Base-by-base conservation (phyloP, 2,888 invertebrate species). In the Bugula neritina region DNA sequence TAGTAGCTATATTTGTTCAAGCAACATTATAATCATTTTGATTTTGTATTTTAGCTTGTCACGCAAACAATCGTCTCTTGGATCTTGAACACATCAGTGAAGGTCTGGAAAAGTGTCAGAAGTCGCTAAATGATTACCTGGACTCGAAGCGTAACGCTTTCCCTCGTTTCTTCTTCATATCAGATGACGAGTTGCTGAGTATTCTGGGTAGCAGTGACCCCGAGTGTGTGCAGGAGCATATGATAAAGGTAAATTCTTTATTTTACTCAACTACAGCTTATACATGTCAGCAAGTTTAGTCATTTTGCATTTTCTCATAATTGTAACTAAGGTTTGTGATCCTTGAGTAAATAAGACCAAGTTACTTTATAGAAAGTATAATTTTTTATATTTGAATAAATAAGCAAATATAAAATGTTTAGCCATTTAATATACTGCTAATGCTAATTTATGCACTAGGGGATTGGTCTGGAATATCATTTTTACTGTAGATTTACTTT, bases 101-200 rank as follows among this genome's bases (percentile, higher is more conserved):
- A 25, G 92, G 92, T 0, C 86, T 96, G 71, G 94, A 95, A 81
- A 90, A 88, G 82, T 94, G 94, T 83, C 94, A 94, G 84, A 94
- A 94, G 82, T 93, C 94, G 0, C 85, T 95, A 72, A 92, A 92
- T 79, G 92, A 94, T 80, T 95, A 94, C 82, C 86, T 95, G 75
- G 93, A 93, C 82, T 89, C 91, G 0, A 94, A 94, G 84, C 87
- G 95, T 69, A 89, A 91, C 74, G 88, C 92, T 75, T 95, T 94
- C 83, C 93, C 95, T 1, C 85, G 95, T 71, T 95, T 95, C 85
- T 94, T 92, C 86, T 95, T 95, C 84, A 92, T 95, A 80, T 94
- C 94, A 1, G 94, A 94, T 35, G 94, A 94, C 79, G 95, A 95
- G 83, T 84, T 95, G 76, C 87, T 96, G 5, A 91, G 92, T 1